These are phyloP conservation scores for Fistularia tabacaria DNA, from an alignment of 2,797 vertebrate species.

Conservation along the genomic window DNA sequence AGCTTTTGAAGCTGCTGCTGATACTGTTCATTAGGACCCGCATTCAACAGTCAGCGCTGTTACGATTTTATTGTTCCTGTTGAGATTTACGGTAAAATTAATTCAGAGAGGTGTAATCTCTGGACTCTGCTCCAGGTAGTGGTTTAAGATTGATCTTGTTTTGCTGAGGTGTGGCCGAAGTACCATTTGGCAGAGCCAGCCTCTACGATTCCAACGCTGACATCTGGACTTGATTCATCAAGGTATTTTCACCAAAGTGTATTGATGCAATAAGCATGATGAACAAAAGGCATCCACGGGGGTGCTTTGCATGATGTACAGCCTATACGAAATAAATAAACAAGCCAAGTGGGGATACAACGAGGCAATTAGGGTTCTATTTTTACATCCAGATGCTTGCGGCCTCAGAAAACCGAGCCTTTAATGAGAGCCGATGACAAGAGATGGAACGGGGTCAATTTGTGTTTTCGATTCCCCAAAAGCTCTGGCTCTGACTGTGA, in stretches of 20 bases:
- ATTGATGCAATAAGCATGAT: constrained; percentile 63
- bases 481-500: constrained; percentile 41
- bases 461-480: constrained; percentile 54
- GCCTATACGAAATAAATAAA: constrained; percentile 61
- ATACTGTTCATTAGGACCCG: constrained; percentile 53
- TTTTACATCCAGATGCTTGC: constrained; percentile 62
- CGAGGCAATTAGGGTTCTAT: constrained; percentile 49
- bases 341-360: constrained; percentile 55
- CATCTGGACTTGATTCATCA: constrained; percentile 71
- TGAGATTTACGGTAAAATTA: constrained; percentile 64
- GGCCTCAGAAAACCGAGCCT: constrained; percentile 48
- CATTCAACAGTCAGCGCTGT: constrained; percentile 27
- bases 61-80: constrained; percentile 61
- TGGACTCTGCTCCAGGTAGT: constrained; percentile 47
- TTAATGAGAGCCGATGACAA: constrained; percentile 65
- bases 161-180: constrained; percentile 50
- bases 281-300: constrained; percentile 47
- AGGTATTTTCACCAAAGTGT: constrained; percentile 61
- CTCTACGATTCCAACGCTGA: constrained; percentile 49
- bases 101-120: constrained; percentile 69
- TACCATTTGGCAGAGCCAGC: constrained; percentile 38
- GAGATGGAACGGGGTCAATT: constrained; percentile 62
- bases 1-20: constrained; percentile 31
- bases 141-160: constrained; percentile 48
- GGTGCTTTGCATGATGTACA: constrained; percentile 45